Evolutionary conservation across 2,888 invertebrate genomes (phyloP), one percentile per base, ranked within the genome.

Genomic region (Microplitis deprimator): DNA sequence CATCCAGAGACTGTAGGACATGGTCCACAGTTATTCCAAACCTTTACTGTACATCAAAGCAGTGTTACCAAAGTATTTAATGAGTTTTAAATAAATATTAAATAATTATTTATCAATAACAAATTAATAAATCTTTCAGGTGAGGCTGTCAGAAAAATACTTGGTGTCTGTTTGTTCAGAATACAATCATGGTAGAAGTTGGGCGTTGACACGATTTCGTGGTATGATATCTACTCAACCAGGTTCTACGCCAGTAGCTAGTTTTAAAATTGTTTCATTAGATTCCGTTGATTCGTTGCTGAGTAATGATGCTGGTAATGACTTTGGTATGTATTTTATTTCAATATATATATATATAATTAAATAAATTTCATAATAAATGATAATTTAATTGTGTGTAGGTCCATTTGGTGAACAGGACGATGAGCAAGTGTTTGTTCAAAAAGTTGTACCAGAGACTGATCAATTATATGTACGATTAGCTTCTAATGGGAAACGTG

Each of bases 151-250:
- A 7, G 98, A 98, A 89, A 97, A 97, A 91, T 97, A 97, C 90
- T 91, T 98, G 68, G 96, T 98, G 61, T 98, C 98, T 0, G 97
- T 98, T 59, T 99, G 99, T 90, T 96, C 97, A 81, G 98, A 99
- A 88, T 98, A 98, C 91, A 98, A 98, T 91, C 99, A 99, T 90
- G 98, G 99, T 10, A 92, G 99, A 39, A 97, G 97, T 73, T 99
- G 99, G 99, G 95, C 96, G 29, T 96, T 99, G 68, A 98, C 98
- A 0, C 92, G 99, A 79, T 99, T 99, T 90, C 92, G 98, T 61
- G 98, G 99, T 7, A 98, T 99, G 98, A 97, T 99, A 81, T 98
- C 97, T 64, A 99, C 99, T 0, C 99, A 99, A 89, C 99, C 99
- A 0, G 99, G 99, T 5, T 98, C 98, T 6, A 98, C 97, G 64